These are phyloP conservation scores for Denticeps clupeoides DNA, from an alignment of 2,797 vertebrate species.

Conservation along the genomic window DNA sequence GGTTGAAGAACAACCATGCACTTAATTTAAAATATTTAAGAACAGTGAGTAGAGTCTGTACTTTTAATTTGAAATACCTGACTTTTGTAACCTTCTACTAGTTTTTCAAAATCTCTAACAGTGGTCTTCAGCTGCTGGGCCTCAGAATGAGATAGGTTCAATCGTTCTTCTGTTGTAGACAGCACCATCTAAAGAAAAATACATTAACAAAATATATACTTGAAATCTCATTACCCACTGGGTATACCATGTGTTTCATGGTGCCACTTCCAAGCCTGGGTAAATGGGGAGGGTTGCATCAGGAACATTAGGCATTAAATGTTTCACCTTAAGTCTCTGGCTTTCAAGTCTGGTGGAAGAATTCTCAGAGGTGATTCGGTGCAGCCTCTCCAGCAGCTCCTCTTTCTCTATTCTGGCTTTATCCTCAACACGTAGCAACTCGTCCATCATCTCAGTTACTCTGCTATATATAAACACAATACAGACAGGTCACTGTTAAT, in stretches of 20 bases:
- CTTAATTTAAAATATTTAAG: neutral
- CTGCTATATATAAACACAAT: constrained; percentile 44
- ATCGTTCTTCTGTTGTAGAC: constrained; percentile 58
- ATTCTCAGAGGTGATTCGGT: constrained; percentile 55
- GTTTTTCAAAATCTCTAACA: constrained; percentile 62
- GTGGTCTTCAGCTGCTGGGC: constrained; percentile 63
- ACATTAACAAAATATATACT: neutral
- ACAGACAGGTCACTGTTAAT: neutral
- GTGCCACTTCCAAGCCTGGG: no score
- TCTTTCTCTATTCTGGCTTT: constrained; percentile 59
- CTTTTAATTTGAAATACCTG: constrained; percentile 52
- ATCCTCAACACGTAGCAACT: constrained; percentile 53
- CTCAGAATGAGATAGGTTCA: constrained; percentile 61
- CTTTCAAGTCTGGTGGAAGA: constrained; percentile 63
- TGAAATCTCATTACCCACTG: no score
- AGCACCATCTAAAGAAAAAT: neutral
- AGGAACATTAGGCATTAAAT: no score
- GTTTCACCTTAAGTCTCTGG: constrained; percentile 68
- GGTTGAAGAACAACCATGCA: no score
- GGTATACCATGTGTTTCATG: no score
- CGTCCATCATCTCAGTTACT: constrained; percentile 55
- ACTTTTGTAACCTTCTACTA: constrained; percentile 74
- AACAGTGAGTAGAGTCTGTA: neutral
- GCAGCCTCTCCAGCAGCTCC: constrained; percentile 56
- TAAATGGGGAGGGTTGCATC: no score